Percentiles rank a stretch among this genome's conserved stretches.
phyloP scores from a whole-genome alignment of 2,888 invertebrate species.

The Drosophila quinaria region DNA sequence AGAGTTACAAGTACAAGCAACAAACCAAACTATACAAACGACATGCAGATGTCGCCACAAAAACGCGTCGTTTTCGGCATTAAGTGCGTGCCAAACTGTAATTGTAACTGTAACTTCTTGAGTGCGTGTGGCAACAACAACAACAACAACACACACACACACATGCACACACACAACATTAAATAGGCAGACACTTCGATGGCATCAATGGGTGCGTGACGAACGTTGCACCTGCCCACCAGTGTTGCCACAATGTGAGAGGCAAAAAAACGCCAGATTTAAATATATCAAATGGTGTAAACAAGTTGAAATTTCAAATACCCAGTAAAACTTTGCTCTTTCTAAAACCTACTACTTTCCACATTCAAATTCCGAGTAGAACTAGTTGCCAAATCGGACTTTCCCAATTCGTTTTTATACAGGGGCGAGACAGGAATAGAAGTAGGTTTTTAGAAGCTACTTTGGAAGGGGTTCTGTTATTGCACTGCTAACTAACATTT shows the following conservation, averaged over 20 bases:
- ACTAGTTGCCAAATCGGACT: too few species aligned
- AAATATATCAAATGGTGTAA: neutral
- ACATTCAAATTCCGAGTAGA: too few species aligned
- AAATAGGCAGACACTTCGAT: constrained; percentile 43
- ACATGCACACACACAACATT: constrained; percentile 15
- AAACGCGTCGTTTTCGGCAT: constrained; percentile 10
- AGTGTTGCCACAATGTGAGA: neutral
- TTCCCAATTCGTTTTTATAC: too few species aligned
- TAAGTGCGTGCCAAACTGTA: constrained; percentile 54
- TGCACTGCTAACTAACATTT: too few species aligned
- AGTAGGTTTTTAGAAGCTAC: too few species aligned
- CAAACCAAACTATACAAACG: constrained; percentile 50
- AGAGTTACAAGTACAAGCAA: constrained; percentile 17
- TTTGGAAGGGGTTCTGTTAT: too few species aligned
- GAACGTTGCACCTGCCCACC: neutral
- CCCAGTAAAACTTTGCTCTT: too few species aligned
- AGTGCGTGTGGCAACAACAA: constrained; percentile 57
- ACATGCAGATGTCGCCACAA: constrained; percentile 44
- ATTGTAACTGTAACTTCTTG: constrained; percentile 65
- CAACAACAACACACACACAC: constrained; percentile 5
- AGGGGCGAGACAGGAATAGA: too few species aligned
- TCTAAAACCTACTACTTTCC: too few species aligned
- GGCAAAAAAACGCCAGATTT: neutral
- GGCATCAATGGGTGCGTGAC: constrained; percentile 39
- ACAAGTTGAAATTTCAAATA: too few species aligned